Percentiles rank a stretch among this genome's conserved stretches.
phyloP scores from a whole-genome alignment of 2,797 vertebrate species.

The Etheostoma perlongum region DNA sequence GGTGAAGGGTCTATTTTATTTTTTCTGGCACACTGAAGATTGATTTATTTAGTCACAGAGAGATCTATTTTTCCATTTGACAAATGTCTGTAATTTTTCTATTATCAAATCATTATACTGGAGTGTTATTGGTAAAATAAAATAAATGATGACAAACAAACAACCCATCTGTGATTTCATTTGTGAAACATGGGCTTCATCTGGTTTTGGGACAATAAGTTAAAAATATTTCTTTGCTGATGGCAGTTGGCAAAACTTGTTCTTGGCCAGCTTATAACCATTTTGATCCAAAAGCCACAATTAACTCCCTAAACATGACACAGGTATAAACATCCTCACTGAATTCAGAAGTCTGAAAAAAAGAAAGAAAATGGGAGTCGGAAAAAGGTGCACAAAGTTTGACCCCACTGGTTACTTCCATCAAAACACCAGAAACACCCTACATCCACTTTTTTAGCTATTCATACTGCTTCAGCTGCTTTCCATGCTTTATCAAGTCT shows the following conservation, averaged over 20 bases:
- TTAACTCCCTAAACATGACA: neutral
- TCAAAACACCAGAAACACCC: no score
- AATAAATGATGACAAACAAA: conserved; percentile 48
- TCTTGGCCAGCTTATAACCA: neutral
- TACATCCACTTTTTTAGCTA: no score
- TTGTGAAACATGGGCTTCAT: neutral
- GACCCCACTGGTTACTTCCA: no score
- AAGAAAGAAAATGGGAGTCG: neutral
- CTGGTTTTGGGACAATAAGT: neutral
- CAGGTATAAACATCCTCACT: neutral
- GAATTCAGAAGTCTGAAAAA: neutral
- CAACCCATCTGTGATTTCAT: neutral
- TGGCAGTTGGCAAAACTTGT: neutral
- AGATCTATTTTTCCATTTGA: conserved; percentile 82
- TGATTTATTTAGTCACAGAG: conserved; percentile 65
- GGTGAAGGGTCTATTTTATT: conserved; percentile 42
- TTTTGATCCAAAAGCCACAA: neutral
- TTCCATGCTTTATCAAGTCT: no score
- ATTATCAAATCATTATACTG: conserved; percentile 52
- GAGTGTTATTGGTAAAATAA: conserved; percentile 61
- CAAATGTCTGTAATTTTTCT: conserved; percentile 79
- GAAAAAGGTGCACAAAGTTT: neutral
- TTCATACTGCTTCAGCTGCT: no score
- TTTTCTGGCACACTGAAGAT: conserved; percentile 61
- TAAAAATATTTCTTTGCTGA: neutral